phyloP scores from a whole-genome alignment of 2,888 invertebrate genomes.

The Antheraea assamensis region DNA sequence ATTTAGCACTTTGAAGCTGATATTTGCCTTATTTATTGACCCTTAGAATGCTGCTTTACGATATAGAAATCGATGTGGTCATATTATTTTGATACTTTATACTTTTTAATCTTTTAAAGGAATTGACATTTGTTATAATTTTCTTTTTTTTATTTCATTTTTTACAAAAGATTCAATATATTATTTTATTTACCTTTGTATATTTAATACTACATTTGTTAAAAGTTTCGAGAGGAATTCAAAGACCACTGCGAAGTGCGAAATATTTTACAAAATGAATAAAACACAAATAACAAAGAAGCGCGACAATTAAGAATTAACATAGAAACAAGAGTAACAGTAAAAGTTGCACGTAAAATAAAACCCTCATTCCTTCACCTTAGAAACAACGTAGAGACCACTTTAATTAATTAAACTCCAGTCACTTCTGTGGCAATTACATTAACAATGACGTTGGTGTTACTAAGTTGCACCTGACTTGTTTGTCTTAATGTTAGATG shows the following conservation, averaged over 20 bases:
- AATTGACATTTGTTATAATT: too few species aligned
- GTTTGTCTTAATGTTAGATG: neutral
- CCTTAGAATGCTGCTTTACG: too few species aligned
- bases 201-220: too few species aligned
- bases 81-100: too few species aligned
- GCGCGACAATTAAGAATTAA: neutral
- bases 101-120: too few species aligned
- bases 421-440: neutral
- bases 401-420: constrained; percentile 5
- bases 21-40: too few species aligned
- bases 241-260: neutral
- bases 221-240: neutral
- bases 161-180: too few species aligned
- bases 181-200: too few species aligned
- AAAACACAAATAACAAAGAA: neutral
- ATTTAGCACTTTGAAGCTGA: too few species aligned
- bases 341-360: constrained; percentile 1
- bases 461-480: constrained; percentile 11
- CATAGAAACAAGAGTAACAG: neutral
- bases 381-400: neutral
- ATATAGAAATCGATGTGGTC: too few species aligned
- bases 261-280: neutral
- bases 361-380: neutral
- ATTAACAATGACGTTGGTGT: neutral
- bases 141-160: too few species aligned